Evolutionary conservation across 2,888 invertebrate species (phyloP), one percentile per base, ranked within the genome.

Genomic region (Mechanitis messenoides): DNA sequence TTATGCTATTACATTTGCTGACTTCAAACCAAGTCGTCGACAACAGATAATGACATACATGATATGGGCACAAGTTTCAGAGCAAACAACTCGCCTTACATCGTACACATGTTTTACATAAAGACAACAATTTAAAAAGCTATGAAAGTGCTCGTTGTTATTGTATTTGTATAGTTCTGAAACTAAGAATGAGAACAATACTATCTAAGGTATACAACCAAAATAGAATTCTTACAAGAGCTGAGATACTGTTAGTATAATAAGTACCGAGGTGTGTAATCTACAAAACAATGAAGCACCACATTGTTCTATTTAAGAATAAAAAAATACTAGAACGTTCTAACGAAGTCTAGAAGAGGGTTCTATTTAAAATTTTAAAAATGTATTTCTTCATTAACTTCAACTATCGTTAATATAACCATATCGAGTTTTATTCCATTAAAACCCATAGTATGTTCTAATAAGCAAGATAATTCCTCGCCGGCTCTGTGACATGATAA

Each of bases 401-500:
- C 2, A 3, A 47, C n/a, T n/a, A 31, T 11, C 50, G 31, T 31
- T 42, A 9, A 9, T 42, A 20, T 50, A 50, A 20, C 50, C 42
- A 11, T 3, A 7, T 7, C 2, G 2, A 1, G 20, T 47, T 9
- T n/a, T 50, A 31, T 31, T 0, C 3, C 11, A 50, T 50, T 50
- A 9, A 50, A 50, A 31, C 7, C 50, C 31, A 31, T 50, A 50
- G 31, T 31, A 11, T 31, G 5, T 31, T 50, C 31, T 50, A 50
- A 50, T 50, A 50, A 7, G 50, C 6, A 2, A 31, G 50, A 31
- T 50, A 7, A 31, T 31, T 31, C 31, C 28, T 31, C 31, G 50
- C 9, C 9, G 20, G 4, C 31, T 42, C 42, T 42, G 50, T 46
- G 47, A 45, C 35, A 58, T 55, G 60, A 60, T 65, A 59, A 62